Evolutionary conservation across 2,797 vertebrate genomes (phyloP), one percentile per base, ranked within the genome.

Genomic region (Poeciliopsis presidionis): DNA sequence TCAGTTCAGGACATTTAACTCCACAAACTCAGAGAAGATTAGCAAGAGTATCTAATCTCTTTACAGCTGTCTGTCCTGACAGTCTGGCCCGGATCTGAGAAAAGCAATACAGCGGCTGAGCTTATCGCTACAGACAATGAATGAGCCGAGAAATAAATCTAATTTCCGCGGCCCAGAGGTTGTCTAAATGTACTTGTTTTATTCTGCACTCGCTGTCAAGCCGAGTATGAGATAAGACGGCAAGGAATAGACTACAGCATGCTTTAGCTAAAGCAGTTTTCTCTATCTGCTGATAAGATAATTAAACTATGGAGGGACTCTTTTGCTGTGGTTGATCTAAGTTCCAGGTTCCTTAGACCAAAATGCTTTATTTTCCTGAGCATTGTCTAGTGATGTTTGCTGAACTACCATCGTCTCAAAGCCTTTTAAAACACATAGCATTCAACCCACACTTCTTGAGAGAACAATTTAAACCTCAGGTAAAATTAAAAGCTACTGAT

Each of bases 1-100:
- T 86, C 70, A 69, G 9, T 86, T 85, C 78, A 81, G 49, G 79
- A 83, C 51, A 74, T 81, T 47, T 80, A 81, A 74, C 81, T 82
- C 51, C 49, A 81, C 47, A 77, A 49, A 82, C 69, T 78, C 11
- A 22, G 25, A 77, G 74, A 41, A n/a, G 73, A 87, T 87, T 84
- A 75, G 41, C 55, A 45, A 18, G 43, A 57, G 51, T 63, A 73
- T n/a, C 47, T 74, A 33, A 83, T 82, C 74, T 81, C 49, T 76
- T 45, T 55, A 28, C 53, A 63, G 28, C 74, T 71, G 36, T 76
- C 61, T 75, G 73, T 77, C 61, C 77, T 55, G 45, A 83, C 11
- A 36, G 53, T 76, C 76, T 69, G 43, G 72, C 25, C 72, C 0
- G 16, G n/a, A 51, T 78, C 67, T 33, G 43, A 78, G 53, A 30